Conservation (phyloP, 2,888 invertebrate species). For the Entomobrya multifasciata region DNA sequence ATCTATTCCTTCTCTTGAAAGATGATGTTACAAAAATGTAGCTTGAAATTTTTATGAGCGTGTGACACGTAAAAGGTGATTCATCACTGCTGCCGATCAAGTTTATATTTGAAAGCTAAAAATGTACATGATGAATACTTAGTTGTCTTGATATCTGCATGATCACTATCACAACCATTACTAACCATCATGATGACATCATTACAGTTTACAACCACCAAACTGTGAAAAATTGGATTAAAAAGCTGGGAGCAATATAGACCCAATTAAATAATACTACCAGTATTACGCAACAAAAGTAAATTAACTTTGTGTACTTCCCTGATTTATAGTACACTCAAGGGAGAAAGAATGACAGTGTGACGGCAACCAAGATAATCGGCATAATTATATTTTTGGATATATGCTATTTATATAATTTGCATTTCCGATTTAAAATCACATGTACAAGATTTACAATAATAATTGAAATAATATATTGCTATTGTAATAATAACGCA, state of each 20-base stretch:
- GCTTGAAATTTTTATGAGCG: slow-evolving; percentile 45
- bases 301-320: background rate
- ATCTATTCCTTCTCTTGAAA: background rate
- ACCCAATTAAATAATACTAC: slow-evolving; percentile 18
- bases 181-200: background rate
- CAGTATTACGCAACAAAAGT: slow-evolving; percentile 25
- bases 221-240: slow-evolving; percentile 24
- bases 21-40: no score
- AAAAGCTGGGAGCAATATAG: slow-evolving; percentile 1
- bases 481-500: slow-evolving; percentile 6
- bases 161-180: no score
- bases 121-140: no score
- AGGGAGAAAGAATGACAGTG: background rate
- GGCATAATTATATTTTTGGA: slow-evolving; percentile 2
- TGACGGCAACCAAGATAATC: background rate
- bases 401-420: background rate
- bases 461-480: slow-evolving; percentile 14
- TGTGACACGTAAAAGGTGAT: background rate
- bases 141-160: no score
- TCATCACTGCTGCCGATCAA: slow-evolving; percentile 18
- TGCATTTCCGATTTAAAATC: slow-evolving; percentile 55
- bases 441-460: slow-evolving; percentile 26
- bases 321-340: background rate
- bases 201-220: background rate
- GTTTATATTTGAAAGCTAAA: no score